A percentile compares a stretch with the other conserved stretches of the same genome.
These are phyloP conservation scores for Mastomys coucha DNA, from an alignment of 2,113 vertebrate genomes.

Conservation along the genomic window DNA sequence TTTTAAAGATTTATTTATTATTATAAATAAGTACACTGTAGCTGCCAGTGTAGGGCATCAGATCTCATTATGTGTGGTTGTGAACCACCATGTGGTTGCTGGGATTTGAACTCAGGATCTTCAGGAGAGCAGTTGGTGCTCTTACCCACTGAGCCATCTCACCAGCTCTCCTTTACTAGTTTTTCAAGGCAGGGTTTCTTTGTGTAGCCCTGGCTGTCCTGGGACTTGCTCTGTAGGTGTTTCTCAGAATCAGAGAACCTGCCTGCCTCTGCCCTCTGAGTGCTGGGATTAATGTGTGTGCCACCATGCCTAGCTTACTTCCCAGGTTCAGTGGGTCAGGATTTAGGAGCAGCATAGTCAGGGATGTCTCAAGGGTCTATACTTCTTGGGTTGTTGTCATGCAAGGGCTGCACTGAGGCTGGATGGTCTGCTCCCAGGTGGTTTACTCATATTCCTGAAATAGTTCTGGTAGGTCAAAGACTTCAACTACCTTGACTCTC, in stretches of 20 bases:
- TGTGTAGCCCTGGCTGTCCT: neutral
- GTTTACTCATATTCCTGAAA: neutral
- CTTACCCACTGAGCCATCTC: too few relatives aligned
- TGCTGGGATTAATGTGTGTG: neutral
- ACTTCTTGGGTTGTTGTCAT: neutral
- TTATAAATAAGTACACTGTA: too few relatives aligned
- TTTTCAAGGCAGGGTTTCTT: neutral
- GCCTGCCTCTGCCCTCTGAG: neutral
- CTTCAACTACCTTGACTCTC: neutral
- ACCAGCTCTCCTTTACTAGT: too few relatives aligned
- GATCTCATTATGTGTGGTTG: too few relatives aligned
- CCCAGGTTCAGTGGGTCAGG: neutral
- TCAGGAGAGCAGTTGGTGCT: too few relatives aligned
- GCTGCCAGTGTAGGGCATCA: too few relatives aligned
- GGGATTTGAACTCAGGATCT: too few relatives aligned
- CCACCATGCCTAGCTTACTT: neutral
- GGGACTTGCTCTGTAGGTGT: neutral
- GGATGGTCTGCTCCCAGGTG: neutral
- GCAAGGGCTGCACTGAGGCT: neutral
- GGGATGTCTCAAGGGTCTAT: neutral
- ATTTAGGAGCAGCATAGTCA: neutral
- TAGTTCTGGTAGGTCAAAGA: neutral
- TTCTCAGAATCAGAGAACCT: neutral
- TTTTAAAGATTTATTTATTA: too few relatives aligned
- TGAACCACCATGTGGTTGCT: too few relatives aligned